Evolutionary conservation across 2,113 vertebrate genomes (phyloP), one percentile per base, ranked within the genome.

Genomic region (Tragelaphus buxtoni): DNA sequence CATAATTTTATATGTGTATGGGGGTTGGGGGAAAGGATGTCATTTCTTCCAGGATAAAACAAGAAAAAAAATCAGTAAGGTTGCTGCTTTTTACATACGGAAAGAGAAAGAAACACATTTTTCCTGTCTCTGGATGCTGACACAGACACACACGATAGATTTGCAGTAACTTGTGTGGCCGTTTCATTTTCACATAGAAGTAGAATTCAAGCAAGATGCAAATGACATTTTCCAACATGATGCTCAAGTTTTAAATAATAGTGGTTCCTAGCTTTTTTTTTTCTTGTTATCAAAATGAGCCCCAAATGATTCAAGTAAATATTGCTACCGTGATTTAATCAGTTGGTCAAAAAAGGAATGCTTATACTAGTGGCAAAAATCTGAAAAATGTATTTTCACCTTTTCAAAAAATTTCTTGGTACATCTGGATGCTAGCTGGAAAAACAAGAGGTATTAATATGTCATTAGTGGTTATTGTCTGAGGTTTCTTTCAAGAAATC

Each of bases 171-270:
- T 91, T 83, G 60, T 92, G 53, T 93, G 91, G 74, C 56, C 2
- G 9, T 96, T 97, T 93, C 94, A 94, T 96, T 97, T 97, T 97
- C 94, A 94, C 88, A 74, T 86, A 89, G 80, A 97, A 96, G 96
- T 95, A 94, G 56, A 97, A 97, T 97, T 97, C 90, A 97, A 90
- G 92, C 45, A 85, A 94, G 90, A 96, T 90, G 88, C 97, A 94
- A 97, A 81, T 98, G 96, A 97, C 96, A 96, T 98, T 98, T 98
- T 95, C 90, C 58, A 96, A 90, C 92, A 91, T 94, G 96, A 97
- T 97, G 82, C 88, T 97, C 81, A 94, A 96, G 92, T 97, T 97
- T 96, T 97, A 97, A 97, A 97, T 97, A 97, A 97, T 96, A 97
- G 95, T 96, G 32, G 39, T 97, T 92, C 16, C 58, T 49, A 91